phyloP scores from a whole-genome alignment of 1,140 invertebrate species.

The Atta cephalotes region DNA sequence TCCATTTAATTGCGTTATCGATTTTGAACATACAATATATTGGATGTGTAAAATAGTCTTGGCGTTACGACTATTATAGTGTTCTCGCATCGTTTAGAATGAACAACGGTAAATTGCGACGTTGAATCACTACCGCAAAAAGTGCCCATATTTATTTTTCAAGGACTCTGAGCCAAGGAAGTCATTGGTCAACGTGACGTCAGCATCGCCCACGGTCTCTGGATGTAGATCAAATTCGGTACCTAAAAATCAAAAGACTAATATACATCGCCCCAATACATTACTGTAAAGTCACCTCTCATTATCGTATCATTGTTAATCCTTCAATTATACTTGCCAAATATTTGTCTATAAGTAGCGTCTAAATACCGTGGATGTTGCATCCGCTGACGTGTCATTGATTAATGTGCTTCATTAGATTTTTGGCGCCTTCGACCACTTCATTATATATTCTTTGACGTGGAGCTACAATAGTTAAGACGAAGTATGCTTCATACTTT shows the following conservation, averaged over 20 bases:
- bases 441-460: not conserved
- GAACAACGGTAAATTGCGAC: conserved; percentile 13
- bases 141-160: conserved; percentile 40
- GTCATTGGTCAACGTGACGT: conserved; percentile 64
- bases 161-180: conserved; percentile 63
- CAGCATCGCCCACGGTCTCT: conserved; percentile 70
- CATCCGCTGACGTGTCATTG: conserved; percentile 1
- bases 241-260: conserved; percentile 40
- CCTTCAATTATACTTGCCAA: not conserved
- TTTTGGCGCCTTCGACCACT: conserved; percentile 5
- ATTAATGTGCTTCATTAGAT: conserved; percentile 10
- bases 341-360: not conserved
- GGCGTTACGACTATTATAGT: no score
- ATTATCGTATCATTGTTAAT: conserved; percentile 32
- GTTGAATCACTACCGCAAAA: conserved; percentile 12
- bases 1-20: not conserved
- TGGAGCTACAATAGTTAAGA: not conserved
- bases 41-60: not conserved
- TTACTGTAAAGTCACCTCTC: not conserved
- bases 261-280: conserved; percentile 17
- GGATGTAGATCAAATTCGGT: conserved; percentile 68
- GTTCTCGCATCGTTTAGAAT: not conserved
- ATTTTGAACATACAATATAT: not conserved
- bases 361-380: not conserved
- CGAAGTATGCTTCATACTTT: conserved; percentile 1